A percentile compares a stretch with the other conserved stretches of the same genome.
These are phyloP conservation scores for Neodiprion lecontei DNA, from an alignment of 1,140 invertebrate species.

Conservation along the genomic window DNA sequence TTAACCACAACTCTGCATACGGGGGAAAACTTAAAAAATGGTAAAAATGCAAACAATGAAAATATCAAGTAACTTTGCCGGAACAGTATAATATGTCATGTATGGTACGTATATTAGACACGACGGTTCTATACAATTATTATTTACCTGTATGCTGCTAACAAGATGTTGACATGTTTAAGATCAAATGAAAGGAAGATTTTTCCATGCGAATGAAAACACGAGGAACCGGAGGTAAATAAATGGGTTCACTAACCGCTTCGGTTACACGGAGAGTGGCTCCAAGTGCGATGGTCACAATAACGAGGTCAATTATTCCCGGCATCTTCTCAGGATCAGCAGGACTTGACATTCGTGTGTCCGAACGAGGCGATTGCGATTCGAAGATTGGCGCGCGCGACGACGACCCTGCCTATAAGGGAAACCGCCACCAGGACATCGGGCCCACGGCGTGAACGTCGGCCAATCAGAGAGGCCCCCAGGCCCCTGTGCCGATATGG, in stretches of 20 bases:
- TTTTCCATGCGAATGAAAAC: not conserved
- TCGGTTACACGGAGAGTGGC: not conserved
- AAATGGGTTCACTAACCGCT: not conserved
- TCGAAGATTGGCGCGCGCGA: conserved; percentile 31
- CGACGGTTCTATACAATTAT: too few relatives aligned
- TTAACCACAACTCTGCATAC: too few relatives aligned
- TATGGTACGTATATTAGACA: too few relatives aligned
- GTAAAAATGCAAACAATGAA: too few relatives aligned
- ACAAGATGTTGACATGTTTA: too few relatives aligned
- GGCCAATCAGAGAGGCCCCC: conserved; percentile 34
- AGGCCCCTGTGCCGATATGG: not conserved
- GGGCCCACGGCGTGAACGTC: conserved; percentile 20
- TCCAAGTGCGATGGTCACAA: not conserved
- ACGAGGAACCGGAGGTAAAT: not conserved
- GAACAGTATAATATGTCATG: too few relatives aligned
- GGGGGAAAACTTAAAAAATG: too few relatives aligned
- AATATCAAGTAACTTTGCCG: too few relatives aligned
- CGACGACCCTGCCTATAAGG: conserved; percentile 38
- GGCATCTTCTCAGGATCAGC: not conserved
- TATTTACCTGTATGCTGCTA: too few relatives aligned
- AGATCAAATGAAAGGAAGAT: not conserved
- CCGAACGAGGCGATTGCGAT: conserved; percentile 6
- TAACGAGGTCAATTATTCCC: not conserved
- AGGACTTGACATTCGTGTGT: not conserved
- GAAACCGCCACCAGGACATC: conserved; percentile 35